Percentiles rank a stretch among this genome's conserved stretches.
phyloP scores from a whole-genome alignment of 2,888 invertebrate species.

The Dolichopus griseipennis region DNA sequence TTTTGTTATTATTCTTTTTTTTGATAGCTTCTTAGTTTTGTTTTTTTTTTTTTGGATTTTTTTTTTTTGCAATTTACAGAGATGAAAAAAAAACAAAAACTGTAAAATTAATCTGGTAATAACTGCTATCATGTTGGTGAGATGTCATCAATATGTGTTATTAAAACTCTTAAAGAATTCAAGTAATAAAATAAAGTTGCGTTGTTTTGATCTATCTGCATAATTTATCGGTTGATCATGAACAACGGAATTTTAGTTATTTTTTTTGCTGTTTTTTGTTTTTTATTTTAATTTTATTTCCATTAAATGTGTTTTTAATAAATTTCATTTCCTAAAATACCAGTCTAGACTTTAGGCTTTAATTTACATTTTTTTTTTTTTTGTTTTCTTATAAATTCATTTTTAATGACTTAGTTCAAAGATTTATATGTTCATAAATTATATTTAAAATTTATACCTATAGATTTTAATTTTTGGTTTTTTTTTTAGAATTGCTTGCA shows the following conservation, averaged over 20 bases:
- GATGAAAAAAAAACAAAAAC: too few relatives aligned
- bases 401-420: neutral
- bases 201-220: neutral
- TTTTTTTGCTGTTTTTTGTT: neutral
- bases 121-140: neutral
- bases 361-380: too few relatives aligned
- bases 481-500: neutral
- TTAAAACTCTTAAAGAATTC: neutral
- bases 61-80: neutral
- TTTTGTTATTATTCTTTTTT: too few relatives aligned
- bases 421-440: neutral
- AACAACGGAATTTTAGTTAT: neutral
- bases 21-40: too few relatives aligned
- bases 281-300: neutral
- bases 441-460: neutral
- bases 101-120: neutral
- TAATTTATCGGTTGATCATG: slow-evolving; percentile 4
- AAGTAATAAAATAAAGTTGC: neutral
- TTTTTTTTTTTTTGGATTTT: neutral
- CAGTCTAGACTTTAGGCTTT: neutral
- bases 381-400: neutral
- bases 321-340: slow-evolving; percentile 4
- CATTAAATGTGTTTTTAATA: neutral
- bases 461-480: neutral
- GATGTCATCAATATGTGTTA: neutral